These are phyloP conservation scores for Endomychus coccineus DNA, from an alignment of 2,888 invertebrate species.

Conservation along the genomic window DNA sequence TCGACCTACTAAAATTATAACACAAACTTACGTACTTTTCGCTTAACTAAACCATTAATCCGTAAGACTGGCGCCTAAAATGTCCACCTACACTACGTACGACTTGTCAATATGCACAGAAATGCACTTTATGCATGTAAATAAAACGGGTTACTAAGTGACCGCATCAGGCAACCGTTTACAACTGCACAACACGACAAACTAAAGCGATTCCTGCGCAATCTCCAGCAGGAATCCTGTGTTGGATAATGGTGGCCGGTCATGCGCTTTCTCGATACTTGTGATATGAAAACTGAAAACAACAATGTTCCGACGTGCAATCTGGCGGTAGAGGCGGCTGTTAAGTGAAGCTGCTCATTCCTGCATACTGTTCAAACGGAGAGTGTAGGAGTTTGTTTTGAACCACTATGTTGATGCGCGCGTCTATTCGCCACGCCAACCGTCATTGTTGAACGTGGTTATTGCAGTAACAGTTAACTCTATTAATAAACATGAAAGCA, in stretches of 20 bases:
- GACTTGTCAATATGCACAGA: constrained; percentile 8
- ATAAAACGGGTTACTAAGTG: constrained; percentile 17
- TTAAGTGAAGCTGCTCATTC: no score
- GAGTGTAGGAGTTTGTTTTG: no score
- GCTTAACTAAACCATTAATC: constrained; percentile 15
- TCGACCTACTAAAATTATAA: constrained; percentile 35
- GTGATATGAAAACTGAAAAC: no score
- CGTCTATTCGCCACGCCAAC: no score
- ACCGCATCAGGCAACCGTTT: constrained; percentile 10
- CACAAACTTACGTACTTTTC: constrained; percentile 15
- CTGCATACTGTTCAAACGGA: no score
- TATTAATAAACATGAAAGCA: no score
- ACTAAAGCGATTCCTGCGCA: constrained; percentile 21
- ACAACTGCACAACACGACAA: constrained; percentile 14
- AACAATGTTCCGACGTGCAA: no score
- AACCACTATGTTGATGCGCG: no score
- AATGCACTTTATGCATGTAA: constrained; percentile 16
- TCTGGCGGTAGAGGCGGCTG: no score
- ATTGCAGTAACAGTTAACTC: no score
- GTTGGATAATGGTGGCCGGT: constrained; percentile 33
- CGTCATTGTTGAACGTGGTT: no score
- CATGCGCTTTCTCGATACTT: no score
- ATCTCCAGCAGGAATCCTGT: constrained; percentile 11
- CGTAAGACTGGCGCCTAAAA: constrained; percentile 6
- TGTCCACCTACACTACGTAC: constrained; percentile 11